Percentiles rank a stretch among this genome's conserved stretches.
Evolutionary conservation across 2,888 invertebrate genomes (phyloP).

Genomic region (Amorpha juglandis): DNA sequence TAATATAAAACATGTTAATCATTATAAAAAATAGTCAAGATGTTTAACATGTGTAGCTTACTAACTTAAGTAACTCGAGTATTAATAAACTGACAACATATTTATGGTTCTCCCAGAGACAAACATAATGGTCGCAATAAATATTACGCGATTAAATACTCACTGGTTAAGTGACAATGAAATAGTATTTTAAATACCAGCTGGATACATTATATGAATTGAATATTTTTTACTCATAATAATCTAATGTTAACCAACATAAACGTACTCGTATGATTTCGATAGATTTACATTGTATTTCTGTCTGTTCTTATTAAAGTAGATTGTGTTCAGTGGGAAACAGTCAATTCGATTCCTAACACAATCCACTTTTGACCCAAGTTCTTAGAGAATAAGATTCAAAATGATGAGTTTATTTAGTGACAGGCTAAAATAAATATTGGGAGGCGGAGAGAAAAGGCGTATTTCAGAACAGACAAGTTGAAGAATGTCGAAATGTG

Average conservation of each 20-base stretch:
- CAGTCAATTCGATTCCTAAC: slow-evolving; percentile 33
- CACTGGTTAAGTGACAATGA: slow-evolving; percentile 49
- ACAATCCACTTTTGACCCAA: slow-evolving; percentile 44
- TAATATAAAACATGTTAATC: slow-evolving; percentile 51
- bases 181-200: slow-evolving; percentile 39
- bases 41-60: slow-evolving; percentile 64
- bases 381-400: slow-evolving; percentile 43
- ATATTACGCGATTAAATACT: slow-evolving; percentile 63
- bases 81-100: slow-evolving; percentile 75
- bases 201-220: slow-evolving; percentile 29
- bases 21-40: slow-evolving; percentile 49
- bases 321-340: slow-evolving; percentile 54
- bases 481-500: slow-evolving; percentile 84
- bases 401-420: slow-evolving; percentile 52
- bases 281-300: slow-evolving; percentile 47
- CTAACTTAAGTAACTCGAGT: slow-evolving; percentile 54
- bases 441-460: slow-evolving; percentile 58
- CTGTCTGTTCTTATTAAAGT: slow-evolving; percentile 69
- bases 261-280: slow-evolving; percentile 1
- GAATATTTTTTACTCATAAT: slow-evolving; percentile 19
- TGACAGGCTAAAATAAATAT: slow-evolving; percentile 68
- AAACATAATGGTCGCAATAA: slow-evolving; percentile 66
- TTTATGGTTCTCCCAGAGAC: slow-evolving; percentile 64
- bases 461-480: slow-evolving; percentile 82
- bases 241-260: background rate